Conservation (phyloP, 37 sponge, comb jelly and placozoan genomes). For the Mnemiopsis leidyi region DNA sequence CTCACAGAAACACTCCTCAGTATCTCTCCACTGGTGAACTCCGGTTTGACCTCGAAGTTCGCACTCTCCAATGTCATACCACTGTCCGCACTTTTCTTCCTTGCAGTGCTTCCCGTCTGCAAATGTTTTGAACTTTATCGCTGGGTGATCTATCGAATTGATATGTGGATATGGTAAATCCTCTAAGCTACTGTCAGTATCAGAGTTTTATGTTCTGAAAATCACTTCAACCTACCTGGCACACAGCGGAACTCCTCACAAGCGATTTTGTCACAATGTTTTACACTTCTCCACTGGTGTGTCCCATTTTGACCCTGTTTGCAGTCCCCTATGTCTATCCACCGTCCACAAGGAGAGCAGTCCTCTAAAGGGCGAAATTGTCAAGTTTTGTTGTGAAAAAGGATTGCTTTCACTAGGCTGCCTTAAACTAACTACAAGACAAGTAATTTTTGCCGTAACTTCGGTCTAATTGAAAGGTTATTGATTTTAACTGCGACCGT, state of each 20-base stretch:
- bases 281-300: conserved; percentile 24
- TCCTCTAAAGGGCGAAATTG: background rate
- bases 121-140: background rate
- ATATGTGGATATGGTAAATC: background rate
- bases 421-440: no score
- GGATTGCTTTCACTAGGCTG: no score
- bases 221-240: background rate
- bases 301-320: background rate
- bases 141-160: background rate
- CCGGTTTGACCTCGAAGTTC: background rate
- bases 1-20: conserved; percentile 14
- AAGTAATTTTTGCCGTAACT: no score
- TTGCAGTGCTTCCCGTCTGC: conserved; percentile 21
- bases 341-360: background rate
- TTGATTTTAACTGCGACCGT: no score
- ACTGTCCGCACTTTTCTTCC: background rate
- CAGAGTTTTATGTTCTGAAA: no score
- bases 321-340: background rate
- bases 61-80: conserved; percentile 32
- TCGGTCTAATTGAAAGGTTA: no score
- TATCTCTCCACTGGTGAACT: background rate
- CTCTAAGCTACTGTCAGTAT: no score
- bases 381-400: no score
- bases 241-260: conserved; percentile 46
- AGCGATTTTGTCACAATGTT: background rate